These are phyloP conservation scores for Mythimna loreyi DNA, from an alignment of 2,888 invertebrate species.

Conservation along the genomic window DNA sequence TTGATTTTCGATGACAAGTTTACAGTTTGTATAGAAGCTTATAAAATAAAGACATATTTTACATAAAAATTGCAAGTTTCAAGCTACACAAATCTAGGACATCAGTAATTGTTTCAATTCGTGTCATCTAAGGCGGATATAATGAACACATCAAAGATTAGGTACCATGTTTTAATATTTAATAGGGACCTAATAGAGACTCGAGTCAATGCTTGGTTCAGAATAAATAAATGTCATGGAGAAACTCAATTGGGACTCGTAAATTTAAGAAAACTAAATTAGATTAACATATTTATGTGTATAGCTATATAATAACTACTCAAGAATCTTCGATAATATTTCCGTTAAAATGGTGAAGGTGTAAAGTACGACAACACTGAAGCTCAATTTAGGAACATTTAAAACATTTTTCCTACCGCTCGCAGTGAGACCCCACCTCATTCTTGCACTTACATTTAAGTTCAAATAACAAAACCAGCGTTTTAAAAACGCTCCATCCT, in stretches of 20 bases:
- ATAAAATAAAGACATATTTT: conserved; percentile 34
- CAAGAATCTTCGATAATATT: conserved; percentile 8
- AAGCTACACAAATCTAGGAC: conserved; percentile 31
- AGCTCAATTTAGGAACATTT: conserved; percentile 54
- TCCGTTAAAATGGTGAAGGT: conserved; percentile 3
- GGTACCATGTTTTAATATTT: conserved; percentile 32
- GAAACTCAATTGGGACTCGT: conserved; percentile 42
- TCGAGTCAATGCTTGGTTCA: conserved; percentile 33
- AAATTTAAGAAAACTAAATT: conserved; percentile 29
- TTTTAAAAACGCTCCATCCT: conserved; percentile 72
- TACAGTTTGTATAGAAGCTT: conserved; percentile 17
- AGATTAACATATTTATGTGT: conserved; percentile 2
- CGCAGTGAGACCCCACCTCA: conserved; percentile 62
- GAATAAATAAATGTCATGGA: conserved; percentile 63
- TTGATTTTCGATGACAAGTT: conserved; percentile 26
- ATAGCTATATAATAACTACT: neutral
- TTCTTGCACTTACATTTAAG: conserved; percentile 62
- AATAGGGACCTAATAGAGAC: conserved; percentile 38
- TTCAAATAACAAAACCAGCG: conserved; percentile 60
- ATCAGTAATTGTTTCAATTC: conserved; percentile 30
- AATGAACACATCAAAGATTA: conserved; percentile 49
- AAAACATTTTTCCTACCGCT: conserved; percentile 41
- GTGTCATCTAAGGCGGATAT: conserved; percentile 43
- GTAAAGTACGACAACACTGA: conserved; percentile 39
- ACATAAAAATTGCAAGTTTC: conserved; percentile 11